Evolutionary conservation across 1,140 invertebrate genomes (phyloP).

Genomic region (Nephila pilipes): DNA sequence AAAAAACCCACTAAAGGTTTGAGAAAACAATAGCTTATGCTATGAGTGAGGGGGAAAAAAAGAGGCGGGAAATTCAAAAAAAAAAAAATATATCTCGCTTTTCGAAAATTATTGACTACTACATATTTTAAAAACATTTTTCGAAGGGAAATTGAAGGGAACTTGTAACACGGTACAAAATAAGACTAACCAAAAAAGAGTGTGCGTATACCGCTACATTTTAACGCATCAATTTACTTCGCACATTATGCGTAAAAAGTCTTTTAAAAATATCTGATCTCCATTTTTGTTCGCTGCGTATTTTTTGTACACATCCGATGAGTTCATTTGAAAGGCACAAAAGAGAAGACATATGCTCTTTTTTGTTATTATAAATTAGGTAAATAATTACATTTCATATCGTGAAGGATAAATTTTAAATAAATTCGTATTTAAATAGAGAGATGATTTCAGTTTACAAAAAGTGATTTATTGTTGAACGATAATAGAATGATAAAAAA

Average conservation of each 20-base stretch:
- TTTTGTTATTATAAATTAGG: not conserved
- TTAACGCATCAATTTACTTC: conserved; percentile 30
- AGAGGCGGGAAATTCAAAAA: conserved; percentile 41
- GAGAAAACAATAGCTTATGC: conserved; percentile 50
- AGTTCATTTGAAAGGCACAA: not conserved
- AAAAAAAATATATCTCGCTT: conserved; percentile 20
- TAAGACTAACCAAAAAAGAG: not conserved
- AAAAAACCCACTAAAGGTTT: conserved; percentile 12
- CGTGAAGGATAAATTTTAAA: not conserved
- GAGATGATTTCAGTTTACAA: not conserved
- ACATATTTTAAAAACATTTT: conserved; percentile 62
- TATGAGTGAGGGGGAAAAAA: conserved; percentile 23
- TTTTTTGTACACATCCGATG: not conserved
- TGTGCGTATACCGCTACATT: not conserved
- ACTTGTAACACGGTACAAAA: not conserved
- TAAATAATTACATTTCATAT: not conserved
- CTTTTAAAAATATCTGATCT: conserved; percentile 20
- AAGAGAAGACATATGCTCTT: not conserved
- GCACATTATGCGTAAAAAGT: not conserved
- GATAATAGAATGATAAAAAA: not conserved
- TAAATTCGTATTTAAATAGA: not conserved
- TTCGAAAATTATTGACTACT: conserved; percentile 64
- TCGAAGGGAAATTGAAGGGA: conserved; percentile 28
- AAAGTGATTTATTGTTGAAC: not conserved
- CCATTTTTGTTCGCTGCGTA: not conserved